Conservation (phyloP, 1,140 invertebrate genomes). For the Tetramorium alpestre region DNA sequence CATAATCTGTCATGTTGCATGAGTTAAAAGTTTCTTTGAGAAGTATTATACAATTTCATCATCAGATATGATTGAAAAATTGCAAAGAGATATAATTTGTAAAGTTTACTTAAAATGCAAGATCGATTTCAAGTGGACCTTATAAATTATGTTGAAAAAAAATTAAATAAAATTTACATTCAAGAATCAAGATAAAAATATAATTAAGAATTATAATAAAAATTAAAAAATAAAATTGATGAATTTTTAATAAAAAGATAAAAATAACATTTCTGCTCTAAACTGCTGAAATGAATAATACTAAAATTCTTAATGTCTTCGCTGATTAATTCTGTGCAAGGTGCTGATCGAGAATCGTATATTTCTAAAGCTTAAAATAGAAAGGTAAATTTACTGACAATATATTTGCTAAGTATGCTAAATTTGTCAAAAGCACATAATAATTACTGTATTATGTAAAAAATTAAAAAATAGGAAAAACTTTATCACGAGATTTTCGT, state of each 20-base stretch:
- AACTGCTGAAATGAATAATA: not conserved
- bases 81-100: not conserved
- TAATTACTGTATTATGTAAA: not conserved
- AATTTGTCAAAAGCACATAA: not conserved
- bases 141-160: not conserved
- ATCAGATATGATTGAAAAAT: not conserved
- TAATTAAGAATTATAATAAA: not conserved
- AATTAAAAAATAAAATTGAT: not conserved
- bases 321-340: not conserved
- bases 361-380: not conserved
- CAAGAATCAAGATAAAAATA: not conserved
- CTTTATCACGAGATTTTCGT: not conserved
- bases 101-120: not conserved
- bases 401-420: not conserved
- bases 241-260: not conserved
- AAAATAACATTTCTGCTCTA: not conserved
- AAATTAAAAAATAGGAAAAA: not conserved
- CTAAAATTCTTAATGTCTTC: not conserved
- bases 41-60: not conserved
- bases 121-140: not conserved
- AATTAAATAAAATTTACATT: not conserved
- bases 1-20: not conserved
- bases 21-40: not conserved
- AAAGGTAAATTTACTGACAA: constrained; percentile 5
- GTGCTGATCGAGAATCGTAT: constrained; percentile 37